Conservation (phyloP, 2,113 vertebrate species). For the Amblyornis subalaris region DNA sequence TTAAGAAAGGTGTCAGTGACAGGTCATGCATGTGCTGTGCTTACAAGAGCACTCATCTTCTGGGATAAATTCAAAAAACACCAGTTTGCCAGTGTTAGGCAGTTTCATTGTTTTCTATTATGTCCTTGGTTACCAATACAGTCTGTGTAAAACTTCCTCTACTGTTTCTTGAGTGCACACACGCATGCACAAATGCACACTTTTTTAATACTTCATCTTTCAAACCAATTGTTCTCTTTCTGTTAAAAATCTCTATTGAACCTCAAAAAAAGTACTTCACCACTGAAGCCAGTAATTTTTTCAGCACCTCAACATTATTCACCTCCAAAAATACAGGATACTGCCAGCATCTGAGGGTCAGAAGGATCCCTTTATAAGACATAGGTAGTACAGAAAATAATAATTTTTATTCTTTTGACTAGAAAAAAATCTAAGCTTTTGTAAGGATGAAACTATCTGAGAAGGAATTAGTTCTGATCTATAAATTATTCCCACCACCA, state of each 20-base stretch:
- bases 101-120: not conserved
- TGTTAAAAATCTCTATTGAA: not conserved
- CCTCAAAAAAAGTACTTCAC: not conserved
- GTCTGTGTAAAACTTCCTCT: not conserved
- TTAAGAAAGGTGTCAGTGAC: not conserved
- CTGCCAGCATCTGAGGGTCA: not conserved
- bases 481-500: not conserved
- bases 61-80: not conserved
- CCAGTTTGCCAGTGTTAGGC: not conserved
- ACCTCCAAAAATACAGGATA: not conserved
- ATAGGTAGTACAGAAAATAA: not conserved
- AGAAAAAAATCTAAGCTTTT: not conserved
- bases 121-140: not conserved
- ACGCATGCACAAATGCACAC: not conserved
- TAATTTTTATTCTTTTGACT: not conserved
- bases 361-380: not conserved
- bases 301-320: not conserved
- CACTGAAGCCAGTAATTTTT: not conserved
- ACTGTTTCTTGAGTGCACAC: not conserved
- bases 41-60: not conserved
- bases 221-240: not conserved
- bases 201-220: not conserved
- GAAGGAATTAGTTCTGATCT: not conserved
- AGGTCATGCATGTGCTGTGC: not conserved
- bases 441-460: not conserved